Evolutionary conservation across 1,140 invertebrate genomes (phyloP).

Genomic region (Drosophila malerkotliana): DNA sequence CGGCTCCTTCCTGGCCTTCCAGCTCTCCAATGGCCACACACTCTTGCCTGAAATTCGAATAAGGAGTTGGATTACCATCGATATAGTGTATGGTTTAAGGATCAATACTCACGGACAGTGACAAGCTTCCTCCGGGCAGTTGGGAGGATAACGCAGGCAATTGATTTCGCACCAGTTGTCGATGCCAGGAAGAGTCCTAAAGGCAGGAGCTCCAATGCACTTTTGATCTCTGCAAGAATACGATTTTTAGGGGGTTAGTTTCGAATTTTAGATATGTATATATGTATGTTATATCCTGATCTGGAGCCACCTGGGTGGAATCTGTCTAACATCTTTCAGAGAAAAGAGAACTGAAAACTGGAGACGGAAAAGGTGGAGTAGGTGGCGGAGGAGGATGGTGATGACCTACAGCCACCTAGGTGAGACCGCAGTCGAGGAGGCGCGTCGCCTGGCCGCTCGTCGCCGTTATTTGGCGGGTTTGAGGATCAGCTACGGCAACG

Average conservation of each 20-base stretch:
- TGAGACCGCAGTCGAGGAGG: neutral
- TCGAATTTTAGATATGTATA: neutral
- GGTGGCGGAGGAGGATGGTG: neutral
- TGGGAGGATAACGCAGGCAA: slow-evolving; percentile 92
- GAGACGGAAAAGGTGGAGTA: neutral
- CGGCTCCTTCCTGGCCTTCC: slow-evolving; percentile 88
- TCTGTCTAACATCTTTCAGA: too few relatives aligned
- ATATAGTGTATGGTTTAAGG: neutral
- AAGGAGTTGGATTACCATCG: neutral
- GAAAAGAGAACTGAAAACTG: neutral
- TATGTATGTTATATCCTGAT: neutral
- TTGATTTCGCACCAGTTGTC: slow-evolving; percentile 92
- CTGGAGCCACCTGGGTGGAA: too few relatives aligned
- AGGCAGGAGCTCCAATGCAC: slow-evolving; percentile 87
- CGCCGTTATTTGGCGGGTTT: slow-evolving; percentile 36
- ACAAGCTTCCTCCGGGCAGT: slow-evolving; percentile 90
- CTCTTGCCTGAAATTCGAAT: slow-evolving; percentile 85
- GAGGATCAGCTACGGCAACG: slow-evolving; percentile 47
- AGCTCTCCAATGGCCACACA: slow-evolving; percentile 92
- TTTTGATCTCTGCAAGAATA: slow-evolving; percentile 79
- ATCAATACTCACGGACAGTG: slow-evolving; percentile 90
- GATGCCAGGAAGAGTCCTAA: slow-evolving; percentile 89
- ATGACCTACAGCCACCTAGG: neutral
- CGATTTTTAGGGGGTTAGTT: neutral
- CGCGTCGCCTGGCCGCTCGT: slow-evolving; percentile 1